Evolutionary conservation across 2,888 invertebrate species (phyloP), one percentile per base, ranked within the genome.

Genomic region (Elysia crispata): DNA sequence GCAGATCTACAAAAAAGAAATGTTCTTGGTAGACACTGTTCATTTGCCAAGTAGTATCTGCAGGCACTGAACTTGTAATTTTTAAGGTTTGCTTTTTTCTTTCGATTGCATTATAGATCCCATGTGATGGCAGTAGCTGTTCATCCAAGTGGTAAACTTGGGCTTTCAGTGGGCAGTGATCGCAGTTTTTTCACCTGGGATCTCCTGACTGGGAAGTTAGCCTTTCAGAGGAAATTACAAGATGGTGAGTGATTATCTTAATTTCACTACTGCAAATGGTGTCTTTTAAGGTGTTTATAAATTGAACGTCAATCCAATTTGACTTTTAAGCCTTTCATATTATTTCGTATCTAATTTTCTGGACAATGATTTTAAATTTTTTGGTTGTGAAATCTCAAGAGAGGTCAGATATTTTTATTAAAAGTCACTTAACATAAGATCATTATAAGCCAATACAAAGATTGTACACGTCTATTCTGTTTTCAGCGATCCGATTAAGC

Each of bases 131-230:
- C 73, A 31, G 93, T 98, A 77, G 95, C 96, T 74, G 94, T 98
- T 72, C 98, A 98, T 93, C 96, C 97, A 0, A 95, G 95, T 87
- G 97, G 97, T 20, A 97, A 97, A 92, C 89, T 98, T 84, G 97
- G 97, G 0, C 92, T 98, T 13, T 96, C 97, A 18, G 94, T 97
- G 60, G 97, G 97, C 23, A 95, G 94, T 73, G 98, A 98, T 92
- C 95, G 94, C 86, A 95, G 96, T 6, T 92, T 98, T 69, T 86
- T 90, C 30, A 98, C 98, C 1, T 98, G 98, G 98, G 98, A 98
- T 93, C 93, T 98, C 83, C 94, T 98, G 0, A 97, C 97, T 92
- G 98, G 98, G 0, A 94, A 97, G 82, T 95, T 95, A 86, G 98
- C 97, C 0, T 98, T 96, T 91, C 95, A 96, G 0, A 96, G 96